These are phyloP conservation scores for Sardina pilchardus DNA, from an alignment of 2,113 vertebrate species.

Conservation along the genomic window DNA sequence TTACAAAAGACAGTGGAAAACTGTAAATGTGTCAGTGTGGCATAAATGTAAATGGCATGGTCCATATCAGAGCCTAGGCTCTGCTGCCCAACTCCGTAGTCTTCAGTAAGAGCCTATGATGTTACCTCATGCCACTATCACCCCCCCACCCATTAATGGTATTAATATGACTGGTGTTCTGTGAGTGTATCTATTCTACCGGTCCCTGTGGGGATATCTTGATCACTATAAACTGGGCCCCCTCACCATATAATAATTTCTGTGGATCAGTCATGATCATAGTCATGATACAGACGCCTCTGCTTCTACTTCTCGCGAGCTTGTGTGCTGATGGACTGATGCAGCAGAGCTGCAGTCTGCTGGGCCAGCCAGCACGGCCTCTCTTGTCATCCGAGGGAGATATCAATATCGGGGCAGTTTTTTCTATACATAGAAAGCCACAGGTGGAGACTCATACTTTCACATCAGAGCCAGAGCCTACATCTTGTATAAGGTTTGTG, in stretches of 20 bases:
- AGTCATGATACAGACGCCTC: background rate
- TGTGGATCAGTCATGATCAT: background rate
- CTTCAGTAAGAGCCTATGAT: no score
- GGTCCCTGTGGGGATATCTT: background rate
- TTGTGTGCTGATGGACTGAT: background rate
- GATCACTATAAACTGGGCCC: background rate
- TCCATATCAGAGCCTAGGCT: no score
- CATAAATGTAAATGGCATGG: no score
- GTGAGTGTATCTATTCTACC: background rate
- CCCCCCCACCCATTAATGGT: no score
- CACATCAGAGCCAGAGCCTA: conserved; percentile 25
- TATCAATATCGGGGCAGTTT: conserved; percentile 39
- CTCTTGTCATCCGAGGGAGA: conserved; percentile 27
- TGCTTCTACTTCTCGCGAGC: conserved; percentile 9
- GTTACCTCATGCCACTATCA: no score
- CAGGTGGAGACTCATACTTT: conserved; percentile 28
- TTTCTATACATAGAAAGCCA: conserved; percentile 39
- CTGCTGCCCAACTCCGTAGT: no score
- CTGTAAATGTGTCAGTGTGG: no score
- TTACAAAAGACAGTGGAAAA: no score
- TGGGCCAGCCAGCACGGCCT: conserved; percentile 28
- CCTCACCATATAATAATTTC: background rate
- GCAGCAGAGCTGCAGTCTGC: conserved; percentile 25
- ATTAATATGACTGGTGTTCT: background rate
- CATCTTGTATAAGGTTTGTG: conserved; percentile 25